Evolutionary conservation across 2,888 invertebrate species (phyloP), one percentile per base, ranked within the genome.

Genomic region (Heterodera filipjevi): DNA sequence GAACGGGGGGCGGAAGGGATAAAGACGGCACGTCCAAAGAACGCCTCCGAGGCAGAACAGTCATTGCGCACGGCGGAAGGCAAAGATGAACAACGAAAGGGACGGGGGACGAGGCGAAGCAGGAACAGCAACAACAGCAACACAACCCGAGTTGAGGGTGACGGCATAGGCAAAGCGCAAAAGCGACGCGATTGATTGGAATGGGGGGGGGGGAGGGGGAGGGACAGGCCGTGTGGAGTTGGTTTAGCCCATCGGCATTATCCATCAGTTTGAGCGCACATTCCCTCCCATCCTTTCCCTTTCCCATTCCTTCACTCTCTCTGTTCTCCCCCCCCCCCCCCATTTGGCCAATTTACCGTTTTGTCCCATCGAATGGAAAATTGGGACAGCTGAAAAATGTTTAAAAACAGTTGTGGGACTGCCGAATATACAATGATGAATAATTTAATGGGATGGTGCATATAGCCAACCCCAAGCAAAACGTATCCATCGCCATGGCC

Each of bases 321-420:
- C 49, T 14, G 8, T 10, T 12, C 44, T 10, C 44, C 8, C 44
- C 44, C 8, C 44, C 12, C 8, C 8, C 44, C 8, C 44, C 44
- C 5, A 5, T 44, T 44, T 44, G 44, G 12, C 49, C 49, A 14
- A 39, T 39, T 39, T 39, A 49, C 3, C 49, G 49, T 49, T 44
- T 44, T 49, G 14, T 49, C 19, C 19, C 49, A 22, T n/a, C 27
- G 59, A 59, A 59, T 59, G 59, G n/a, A n/a, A n/a, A 49, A n/a
- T 59, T 59, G 59, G 59, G 59, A 59, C 59, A 59, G 59, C 59
- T 59, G 59, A 59, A 59, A 44, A 49, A 49, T 49, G 39, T 39
- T 39, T 39, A 39, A 49, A 49, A 49, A 16, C 49, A 49, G 6
- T 44, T 44, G 44, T 5, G 6, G 12, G 46, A 16, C 10, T 49